Conservation (phyloP, 2,797 vertebrate genomes). For the Ciconia nigra region DNA sequence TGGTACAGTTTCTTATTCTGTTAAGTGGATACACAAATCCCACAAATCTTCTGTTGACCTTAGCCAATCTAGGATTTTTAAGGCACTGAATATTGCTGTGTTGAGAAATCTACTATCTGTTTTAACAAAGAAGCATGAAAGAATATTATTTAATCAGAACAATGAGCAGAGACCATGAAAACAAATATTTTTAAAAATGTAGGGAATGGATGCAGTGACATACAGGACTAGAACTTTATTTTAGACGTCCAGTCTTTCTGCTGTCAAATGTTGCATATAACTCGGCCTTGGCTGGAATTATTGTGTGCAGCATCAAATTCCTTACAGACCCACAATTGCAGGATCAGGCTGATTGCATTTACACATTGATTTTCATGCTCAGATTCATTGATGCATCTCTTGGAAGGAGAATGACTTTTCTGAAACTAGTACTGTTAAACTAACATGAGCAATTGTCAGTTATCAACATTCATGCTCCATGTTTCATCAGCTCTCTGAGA, state of each 20-base stretch:
- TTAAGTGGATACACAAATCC: neutral
- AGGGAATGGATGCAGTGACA: neutral
- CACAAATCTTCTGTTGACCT: neutral
- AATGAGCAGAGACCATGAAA: neutral
- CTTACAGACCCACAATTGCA: neutral
- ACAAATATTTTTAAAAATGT: neutral
- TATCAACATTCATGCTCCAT: neutral
- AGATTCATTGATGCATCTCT: neutral
- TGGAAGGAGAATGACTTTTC: neutral
- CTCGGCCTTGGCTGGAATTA: neutral
- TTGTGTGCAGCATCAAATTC: neutral
- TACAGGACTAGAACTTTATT: neutral
- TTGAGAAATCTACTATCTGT: neutral
- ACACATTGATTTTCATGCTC: slow-evolving; percentile 10
- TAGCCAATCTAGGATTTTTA: neutral
- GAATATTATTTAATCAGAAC: neutral
- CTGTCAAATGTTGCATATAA: neutral
- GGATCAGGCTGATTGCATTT: neutral
- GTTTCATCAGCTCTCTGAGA: neutral
- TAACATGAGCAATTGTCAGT: neutral
- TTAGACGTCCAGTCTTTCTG: neutral
- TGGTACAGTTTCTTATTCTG: neutral
- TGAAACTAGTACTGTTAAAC: neutral
- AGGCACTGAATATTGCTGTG: neutral
- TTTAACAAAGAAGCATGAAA: neutral